phyloP scores from a whole-genome alignment of 2,113 vertebrate genomes.

The Menura novaehollandiae region DNA sequence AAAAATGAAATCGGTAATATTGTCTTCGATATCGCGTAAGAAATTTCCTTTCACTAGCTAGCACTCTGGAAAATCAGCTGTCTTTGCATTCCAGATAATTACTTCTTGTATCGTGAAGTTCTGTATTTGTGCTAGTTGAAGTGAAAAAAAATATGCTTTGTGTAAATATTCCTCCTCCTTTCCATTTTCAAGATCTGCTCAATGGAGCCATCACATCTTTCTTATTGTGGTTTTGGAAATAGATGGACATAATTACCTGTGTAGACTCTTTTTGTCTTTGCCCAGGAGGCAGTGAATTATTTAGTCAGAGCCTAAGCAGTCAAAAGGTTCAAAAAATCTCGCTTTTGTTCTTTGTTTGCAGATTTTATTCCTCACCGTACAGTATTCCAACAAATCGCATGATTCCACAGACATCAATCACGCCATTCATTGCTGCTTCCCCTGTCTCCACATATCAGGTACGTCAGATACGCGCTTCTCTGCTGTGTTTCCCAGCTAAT shows the following conservation, averaged over 20 bases:
- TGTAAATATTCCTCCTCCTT: constrained; percentile 53
- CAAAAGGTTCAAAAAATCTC: constrained; percentile 49
- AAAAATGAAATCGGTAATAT: constrained; percentile 36
- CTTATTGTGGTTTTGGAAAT: constrained; percentile 24
- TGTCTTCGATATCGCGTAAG: not conserved
- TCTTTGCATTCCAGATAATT: constrained; percentile 50
- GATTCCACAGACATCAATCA: constrained; percentile 98
- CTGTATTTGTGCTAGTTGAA: constrained; percentile 41
- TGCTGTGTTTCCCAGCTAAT: not conserved
- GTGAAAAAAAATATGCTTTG: constrained; percentile 26
- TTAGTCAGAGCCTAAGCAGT: not conserved
- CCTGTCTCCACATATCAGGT: constrained; percentile 99
- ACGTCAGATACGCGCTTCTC: constrained; percentile 63
- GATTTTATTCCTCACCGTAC: constrained; percentile 98
- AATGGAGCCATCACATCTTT: not conserved
- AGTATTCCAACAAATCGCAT: constrained; percentile 98
- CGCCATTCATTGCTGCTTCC: constrained; percentile 97
- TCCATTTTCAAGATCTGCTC: constrained; percentile 23
- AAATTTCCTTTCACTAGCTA: constrained; percentile 19
- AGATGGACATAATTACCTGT: constrained; percentile 14
- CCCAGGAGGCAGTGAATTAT: not conserved
- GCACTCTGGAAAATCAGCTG: constrained; percentile 42
- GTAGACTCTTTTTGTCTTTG: not conserved
- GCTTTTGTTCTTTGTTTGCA: constrained; percentile 77
- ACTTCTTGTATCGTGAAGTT: not conserved